phyloP scores from a whole-genome alignment of 2,797 vertebrate genomes.

The Enteromius paludinosus region DNA sequence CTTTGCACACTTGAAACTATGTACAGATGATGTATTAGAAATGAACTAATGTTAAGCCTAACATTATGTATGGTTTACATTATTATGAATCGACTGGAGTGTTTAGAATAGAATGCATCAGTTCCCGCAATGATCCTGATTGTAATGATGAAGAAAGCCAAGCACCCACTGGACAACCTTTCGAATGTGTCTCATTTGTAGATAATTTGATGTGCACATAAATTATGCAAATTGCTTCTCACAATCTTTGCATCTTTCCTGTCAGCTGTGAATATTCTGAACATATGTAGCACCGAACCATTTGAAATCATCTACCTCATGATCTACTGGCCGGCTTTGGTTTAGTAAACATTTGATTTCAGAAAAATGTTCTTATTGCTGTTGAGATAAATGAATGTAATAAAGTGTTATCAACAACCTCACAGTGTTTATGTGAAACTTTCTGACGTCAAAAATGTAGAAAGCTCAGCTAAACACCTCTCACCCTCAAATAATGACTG shows the following conservation, averaged over 20 bases:
- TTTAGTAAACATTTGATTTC: constrained; percentile 84
- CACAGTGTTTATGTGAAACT: not conserved
- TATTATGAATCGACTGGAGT: constrained; percentile 44
- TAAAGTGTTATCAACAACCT: constrained; percentile 71
- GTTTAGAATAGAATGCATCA: constrained; percentile 47
- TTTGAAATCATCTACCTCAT: constrained; percentile 94
- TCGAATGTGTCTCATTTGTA: constrained; percentile 69
- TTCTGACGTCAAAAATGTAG: not conserved
- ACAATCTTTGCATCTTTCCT: constrained; percentile 84
- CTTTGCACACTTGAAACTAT: constrained; percentile 73
- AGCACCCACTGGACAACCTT: constrained; percentile 61
- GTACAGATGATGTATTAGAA: constrained; percentile 30
- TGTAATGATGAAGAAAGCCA: constrained; percentile 54
- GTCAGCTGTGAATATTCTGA: constrained; percentile 66
- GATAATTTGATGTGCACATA: constrained; percentile 72
- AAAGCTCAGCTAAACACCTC: not conserved
- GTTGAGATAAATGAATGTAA: constrained; percentile 88
- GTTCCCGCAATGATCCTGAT: constrained; percentile 49
- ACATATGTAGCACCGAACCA: constrained; percentile 55
- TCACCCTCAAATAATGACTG: not conserved
- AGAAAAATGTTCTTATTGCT: constrained; percentile 83
- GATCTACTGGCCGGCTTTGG: constrained; percentile 79
- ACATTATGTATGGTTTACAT: constrained; percentile 49
- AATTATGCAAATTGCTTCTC: constrained; percentile 91
- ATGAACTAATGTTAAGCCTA: constrained; percentile 51